phyloP scores from a whole-genome alignment of 1,140 invertebrate genomes.

The Cyclina sinensis region DNA sequence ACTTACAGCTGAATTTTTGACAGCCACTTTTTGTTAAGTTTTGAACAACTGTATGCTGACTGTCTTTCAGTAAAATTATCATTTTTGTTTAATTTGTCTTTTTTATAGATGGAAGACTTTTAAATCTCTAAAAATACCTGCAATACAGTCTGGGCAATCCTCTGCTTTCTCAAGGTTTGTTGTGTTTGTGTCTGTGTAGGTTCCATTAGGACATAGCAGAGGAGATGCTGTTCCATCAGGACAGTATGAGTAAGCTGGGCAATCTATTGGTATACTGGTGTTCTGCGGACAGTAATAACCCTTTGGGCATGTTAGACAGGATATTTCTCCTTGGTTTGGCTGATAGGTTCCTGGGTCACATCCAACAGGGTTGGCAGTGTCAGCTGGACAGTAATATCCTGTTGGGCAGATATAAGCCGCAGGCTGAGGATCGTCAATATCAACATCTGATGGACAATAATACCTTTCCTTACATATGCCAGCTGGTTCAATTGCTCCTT shows the following conservation, averaged over 20 bases:
- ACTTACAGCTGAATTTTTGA: no score
- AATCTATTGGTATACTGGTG: conserved; percentile 78
- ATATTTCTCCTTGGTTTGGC: conserved; percentile 67
- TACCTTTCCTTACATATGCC: conserved; percentile 79
- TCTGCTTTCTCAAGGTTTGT: conserved; percentile 71
- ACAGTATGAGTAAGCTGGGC: conserved; percentile 81
- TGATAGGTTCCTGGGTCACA: conserved; percentile 83
- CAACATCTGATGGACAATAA: conserved; percentile 81
- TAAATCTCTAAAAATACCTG: no score
- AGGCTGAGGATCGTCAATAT: conserved; percentile 75
- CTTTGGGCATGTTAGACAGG: conserved; percentile 79
- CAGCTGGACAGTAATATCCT: conserved; percentile 78
- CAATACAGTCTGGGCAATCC: conserved; percentile 78
- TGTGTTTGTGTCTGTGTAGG: conserved; percentile 76
- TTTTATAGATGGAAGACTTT: no score
- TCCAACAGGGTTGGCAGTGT: conserved; percentile 74
- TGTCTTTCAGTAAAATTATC: no score
- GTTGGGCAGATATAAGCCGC: conserved; percentile 77
- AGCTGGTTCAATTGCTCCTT: conserved; percentile 70
- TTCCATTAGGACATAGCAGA: conserved; percentile 81
- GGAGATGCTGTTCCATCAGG: conserved; percentile 77
- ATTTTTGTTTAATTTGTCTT: no score
- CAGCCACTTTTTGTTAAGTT: no score
- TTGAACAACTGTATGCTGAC: no score
- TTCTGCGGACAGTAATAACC: conserved; percentile 80